Conservation (phyloP, 2,113 vertebrate genomes). For the Grammomys surdaster region DNA sequence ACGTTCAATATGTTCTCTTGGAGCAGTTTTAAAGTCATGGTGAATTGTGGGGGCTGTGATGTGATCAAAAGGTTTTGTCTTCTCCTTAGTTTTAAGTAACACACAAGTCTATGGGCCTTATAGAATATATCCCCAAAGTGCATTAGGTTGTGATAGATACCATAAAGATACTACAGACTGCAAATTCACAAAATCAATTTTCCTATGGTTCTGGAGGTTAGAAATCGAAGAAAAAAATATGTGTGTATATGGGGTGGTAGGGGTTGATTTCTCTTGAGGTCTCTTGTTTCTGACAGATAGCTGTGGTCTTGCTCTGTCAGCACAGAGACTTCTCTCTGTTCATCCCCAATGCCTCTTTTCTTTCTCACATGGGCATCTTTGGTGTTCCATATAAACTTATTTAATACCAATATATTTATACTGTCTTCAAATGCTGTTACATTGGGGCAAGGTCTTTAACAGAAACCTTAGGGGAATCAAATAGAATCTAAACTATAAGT, state of each 20-base stretch:
- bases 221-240: background rate
- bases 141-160: background rate
- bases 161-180: background rate
- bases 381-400: background rate
- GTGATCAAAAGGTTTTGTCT: background rate
- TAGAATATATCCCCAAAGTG: background rate
- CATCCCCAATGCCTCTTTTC: background rate
- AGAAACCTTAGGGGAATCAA: background rate
- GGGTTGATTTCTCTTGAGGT: background rate
- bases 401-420: background rate
- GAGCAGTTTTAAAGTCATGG: background rate
- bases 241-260: background rate
- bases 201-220: background rate
- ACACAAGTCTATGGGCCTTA: background rate
- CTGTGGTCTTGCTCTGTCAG: background rate
- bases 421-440: background rate
- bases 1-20: background rate
- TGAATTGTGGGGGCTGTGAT: background rate
- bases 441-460: background rate
- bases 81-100: slow-evolving; percentile 2
- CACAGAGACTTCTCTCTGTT: background rate
- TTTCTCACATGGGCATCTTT: background rate
- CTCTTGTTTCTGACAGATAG: background rate
- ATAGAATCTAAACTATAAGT: background rate
- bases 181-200: background rate